Evolutionary conservation across 2,888 invertebrate genomes (phyloP).

Genomic region (Lysandra bellargus): DNA sequence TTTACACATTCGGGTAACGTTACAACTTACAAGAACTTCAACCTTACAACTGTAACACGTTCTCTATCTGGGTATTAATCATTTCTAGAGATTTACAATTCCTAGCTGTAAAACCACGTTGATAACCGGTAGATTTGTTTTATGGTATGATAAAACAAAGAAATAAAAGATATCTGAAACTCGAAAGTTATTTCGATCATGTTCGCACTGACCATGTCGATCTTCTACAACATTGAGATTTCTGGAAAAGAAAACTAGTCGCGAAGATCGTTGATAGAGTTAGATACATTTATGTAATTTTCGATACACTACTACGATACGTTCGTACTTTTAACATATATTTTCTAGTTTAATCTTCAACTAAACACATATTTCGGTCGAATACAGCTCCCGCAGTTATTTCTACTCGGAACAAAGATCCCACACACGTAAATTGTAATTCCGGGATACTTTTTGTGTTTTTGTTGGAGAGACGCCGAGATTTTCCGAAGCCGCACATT

Average conservation of each 20-base stretch:
- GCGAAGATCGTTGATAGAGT: no score
- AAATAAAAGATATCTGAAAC: no score
- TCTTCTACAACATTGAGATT: no score
- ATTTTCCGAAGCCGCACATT: conserved; percentile 36
- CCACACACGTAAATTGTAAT: neutral
- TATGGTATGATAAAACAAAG: neutral
- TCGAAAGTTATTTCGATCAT: no score
- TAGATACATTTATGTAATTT: no score
- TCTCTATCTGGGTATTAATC: neutral
- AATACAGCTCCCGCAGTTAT: neutral
- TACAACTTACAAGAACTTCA: neutral
- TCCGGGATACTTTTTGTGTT: conserved; percentile 38
- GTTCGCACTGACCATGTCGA: no score
- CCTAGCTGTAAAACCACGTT: neutral
- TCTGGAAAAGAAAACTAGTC: no score
- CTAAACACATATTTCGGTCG: neutral
- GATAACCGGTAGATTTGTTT: neutral
- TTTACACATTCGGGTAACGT: conserved; percentile 1
- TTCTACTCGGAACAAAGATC: neutral
- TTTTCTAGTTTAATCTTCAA: neutral
- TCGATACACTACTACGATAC: neutral
- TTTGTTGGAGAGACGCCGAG: conserved; percentile 49
- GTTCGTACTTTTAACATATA: neutral
- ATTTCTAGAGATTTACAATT: neutral
- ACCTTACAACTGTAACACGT: neutral